Evolutionary conservation across 1,140 invertebrate genomes (phyloP).

Genomic region (Saxidomus purpurata): DNA sequence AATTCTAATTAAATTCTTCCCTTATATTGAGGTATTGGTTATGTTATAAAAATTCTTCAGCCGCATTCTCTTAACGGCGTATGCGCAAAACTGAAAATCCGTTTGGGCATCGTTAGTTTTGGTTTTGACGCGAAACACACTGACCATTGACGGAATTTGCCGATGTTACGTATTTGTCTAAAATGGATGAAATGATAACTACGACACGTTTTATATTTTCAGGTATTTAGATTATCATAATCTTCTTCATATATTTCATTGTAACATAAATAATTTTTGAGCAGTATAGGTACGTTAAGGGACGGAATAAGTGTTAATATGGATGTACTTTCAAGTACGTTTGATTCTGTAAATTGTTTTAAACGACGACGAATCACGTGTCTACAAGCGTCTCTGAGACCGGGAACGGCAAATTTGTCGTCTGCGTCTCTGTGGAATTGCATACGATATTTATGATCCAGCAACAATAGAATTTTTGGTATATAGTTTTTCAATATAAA

Average conservation of each 20-base stretch:
- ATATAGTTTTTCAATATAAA: constrained; percentile 12
- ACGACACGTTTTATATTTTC: too few species aligned
- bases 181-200: too few species aligned
- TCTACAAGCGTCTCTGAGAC: background rate
- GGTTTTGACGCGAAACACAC: too few species aligned
- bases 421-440: background rate
- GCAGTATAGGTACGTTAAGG: background rate
- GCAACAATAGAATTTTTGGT: background rate
- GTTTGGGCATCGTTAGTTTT: too few species aligned
- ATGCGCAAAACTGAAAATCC: too few species aligned
- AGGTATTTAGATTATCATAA: background rate
- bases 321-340: background rate
- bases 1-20: too few species aligned
- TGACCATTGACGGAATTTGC: too few species aligned
- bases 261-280: constrained; percentile 34
- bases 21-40: too few species aligned
- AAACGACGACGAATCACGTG: background rate
- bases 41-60: too few species aligned
- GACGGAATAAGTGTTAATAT: background rate
- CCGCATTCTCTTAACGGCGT: too few species aligned
- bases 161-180: too few species aligned
- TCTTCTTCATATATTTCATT: constrained; percentile 15
- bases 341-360: background rate
- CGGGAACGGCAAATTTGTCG: background rate
- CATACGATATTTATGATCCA: background rate